phyloP scores from a whole-genome alignment of 2,113 vertebrate species.

The Herpetotheres cachinnans region DNA sequence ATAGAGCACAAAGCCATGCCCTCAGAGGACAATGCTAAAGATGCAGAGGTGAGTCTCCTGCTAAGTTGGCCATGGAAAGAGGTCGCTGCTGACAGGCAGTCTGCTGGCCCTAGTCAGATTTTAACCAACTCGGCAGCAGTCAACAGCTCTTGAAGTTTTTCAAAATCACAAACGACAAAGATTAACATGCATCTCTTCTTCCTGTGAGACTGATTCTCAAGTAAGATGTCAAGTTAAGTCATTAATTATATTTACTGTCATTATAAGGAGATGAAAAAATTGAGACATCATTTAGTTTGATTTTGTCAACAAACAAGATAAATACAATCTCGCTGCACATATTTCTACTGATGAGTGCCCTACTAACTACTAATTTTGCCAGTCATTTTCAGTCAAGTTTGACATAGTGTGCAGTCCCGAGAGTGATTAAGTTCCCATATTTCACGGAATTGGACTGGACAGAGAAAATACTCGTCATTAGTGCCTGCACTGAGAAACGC shows the following conservation, averaged over 20 bases:
- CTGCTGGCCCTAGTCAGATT: not conserved
- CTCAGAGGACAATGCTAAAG: not conserved
- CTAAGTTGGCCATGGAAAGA: not conserved
- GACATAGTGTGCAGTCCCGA: not conserved
- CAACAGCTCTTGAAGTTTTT: not conserved
- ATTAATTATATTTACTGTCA: constrained; percentile 29
- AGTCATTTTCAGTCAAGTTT: not conserved
- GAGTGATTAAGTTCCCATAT: not conserved
- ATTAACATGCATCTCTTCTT: not conserved
- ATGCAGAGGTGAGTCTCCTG: not conserved
- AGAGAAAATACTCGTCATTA: not conserved
- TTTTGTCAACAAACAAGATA: constrained; percentile 34
- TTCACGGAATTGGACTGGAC: not conserved
- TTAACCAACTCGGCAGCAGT: not conserved
- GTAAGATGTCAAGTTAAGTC: constrained; percentile 15
- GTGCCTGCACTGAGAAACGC: not conserved
- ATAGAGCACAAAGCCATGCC: not conserved
- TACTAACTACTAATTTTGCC: not conserved
- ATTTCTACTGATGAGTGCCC: not conserved
- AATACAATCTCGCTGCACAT: not conserved
- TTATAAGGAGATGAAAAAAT: not conserved
- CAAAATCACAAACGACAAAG: not conserved
- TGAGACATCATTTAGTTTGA: constrained; percentile 7
- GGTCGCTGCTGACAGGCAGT: not conserved
- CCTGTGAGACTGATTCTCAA: not conserved